phyloP scores from a whole-genome alignment of 2,113 vertebrate genomes.

The Anhinga rufa region DNA sequence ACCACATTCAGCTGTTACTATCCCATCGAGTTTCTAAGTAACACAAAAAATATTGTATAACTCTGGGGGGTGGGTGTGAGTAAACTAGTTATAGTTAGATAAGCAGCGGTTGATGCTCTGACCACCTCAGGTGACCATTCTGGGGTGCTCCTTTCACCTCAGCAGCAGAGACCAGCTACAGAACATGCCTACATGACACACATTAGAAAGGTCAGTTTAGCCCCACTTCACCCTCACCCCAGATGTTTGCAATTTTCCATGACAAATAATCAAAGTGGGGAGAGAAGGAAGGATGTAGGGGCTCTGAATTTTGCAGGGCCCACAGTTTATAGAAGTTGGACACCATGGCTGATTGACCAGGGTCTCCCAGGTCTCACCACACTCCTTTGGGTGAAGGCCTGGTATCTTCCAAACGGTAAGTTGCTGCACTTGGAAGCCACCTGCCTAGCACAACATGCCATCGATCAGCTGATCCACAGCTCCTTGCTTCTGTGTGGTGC shows the following conservation, averaged over 20 bases:
- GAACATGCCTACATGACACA: background rate
- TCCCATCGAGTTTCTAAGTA: background rate
- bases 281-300: background rate
- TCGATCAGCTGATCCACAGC: background rate
- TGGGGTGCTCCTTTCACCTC: background rate
- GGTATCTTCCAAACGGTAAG: background rate
- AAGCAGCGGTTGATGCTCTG: background rate
- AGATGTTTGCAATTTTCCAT: background rate
- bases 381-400: background rate
- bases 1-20: background rate
- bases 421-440: background rate
- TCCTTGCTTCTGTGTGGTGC: background rate
- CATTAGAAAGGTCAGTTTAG: background rate
- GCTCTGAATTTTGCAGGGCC: background rate
- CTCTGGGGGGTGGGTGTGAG: background rate
- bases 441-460: background rate
- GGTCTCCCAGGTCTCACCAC: background rate
- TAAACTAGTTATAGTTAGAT: background rate
- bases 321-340: background rate
- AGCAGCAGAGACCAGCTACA: background rate
- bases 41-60: background rate
- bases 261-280: background rate
- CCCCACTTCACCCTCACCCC: background rate
- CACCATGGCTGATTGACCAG: background rate
- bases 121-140: background rate